Base-by-base conservation (phyloP, 1,140 invertebrate species). In the Drosophila arizonae region DNA sequence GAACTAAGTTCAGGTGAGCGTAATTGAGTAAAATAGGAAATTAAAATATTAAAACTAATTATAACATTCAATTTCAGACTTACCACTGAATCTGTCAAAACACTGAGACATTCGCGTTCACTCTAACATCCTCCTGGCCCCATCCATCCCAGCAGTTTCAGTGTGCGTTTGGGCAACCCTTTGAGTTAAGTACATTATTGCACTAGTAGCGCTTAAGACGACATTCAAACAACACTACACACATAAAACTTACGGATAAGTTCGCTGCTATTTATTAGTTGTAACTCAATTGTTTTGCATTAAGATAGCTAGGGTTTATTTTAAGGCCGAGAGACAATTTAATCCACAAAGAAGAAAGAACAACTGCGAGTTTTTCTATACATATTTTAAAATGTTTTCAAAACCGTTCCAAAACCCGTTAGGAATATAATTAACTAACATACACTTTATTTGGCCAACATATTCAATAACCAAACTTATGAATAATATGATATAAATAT, bases 31-130 rank as follows among this genome's bases (percentile, higher is more conserved):
- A 15, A 36, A 11, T 21, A 33, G 2, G 17, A 79, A 91, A 76
- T 90, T 88, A 77, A 89, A 80, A 89, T 91, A 21, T 45, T 28
- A 6, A 17, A n/a, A 54, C 3, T 21, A 30, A 55, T 17, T 9
- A 17, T 39, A 33, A 39, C 33, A 45, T 73, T 41, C 10, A 17
- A 66, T 57, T 68, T 1, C 78, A 91, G 90, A 91, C 79, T 90
- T 91, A 81, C 90, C 90, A 75, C 76, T 91, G 81, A 91, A 91
- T 90, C 81, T 91, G 74, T 91, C 90, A 70, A 91, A 91, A 70
- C 90, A 91, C 82, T 91, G 76, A 91, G 67, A 85, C 58, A 76
- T 55, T 17, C 45, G 33, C 36, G 24, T 43, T 36, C 46, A 50
- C 54, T 26, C 46, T 33, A 69, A 43, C 62, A 56, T 58, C 56